Evolutionary conservation across 2,797 vertebrate species (phyloP).

Genomic region (Clarias laeviceps): DNA sequence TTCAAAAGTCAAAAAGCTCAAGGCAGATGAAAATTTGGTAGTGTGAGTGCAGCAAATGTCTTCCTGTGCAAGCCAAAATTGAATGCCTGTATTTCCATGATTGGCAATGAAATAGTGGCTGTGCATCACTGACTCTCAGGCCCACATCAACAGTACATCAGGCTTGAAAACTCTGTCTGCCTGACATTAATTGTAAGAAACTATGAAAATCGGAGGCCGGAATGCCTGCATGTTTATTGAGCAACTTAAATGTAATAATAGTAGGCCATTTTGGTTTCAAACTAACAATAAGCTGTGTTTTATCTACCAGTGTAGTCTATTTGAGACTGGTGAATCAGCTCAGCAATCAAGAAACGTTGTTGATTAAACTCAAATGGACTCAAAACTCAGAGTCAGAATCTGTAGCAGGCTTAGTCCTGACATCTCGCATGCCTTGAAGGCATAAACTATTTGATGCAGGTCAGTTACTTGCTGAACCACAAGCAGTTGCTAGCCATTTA

Average conservation of each 20-base stretch:
- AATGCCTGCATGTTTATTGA: background rate
- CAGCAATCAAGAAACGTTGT: no score
- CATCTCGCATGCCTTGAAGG: background rate
- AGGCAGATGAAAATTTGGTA: background rate
- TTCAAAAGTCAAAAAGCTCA: constrained; percentile 1
- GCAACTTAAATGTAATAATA: background rate
- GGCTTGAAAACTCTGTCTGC: background rate
- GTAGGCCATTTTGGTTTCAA: background rate
- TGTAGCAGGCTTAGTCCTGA: background rate
- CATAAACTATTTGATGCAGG: background rate
- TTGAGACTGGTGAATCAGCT: no score
- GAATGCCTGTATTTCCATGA: background rate
- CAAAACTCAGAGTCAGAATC: background rate
- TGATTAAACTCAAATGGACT: no score
- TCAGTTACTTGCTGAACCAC: background rate
- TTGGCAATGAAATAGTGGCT: constrained; percentile 15
- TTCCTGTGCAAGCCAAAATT: constrained; percentile 15
- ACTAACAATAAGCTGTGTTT: background rate
- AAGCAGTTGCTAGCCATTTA: constrained; percentile 16
- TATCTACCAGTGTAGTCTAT: background rate
- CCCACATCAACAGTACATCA: background rate
- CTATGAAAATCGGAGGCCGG: background rate
- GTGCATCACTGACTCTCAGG: constrained; percentile 7
- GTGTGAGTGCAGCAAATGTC: constrained; percentile 7
- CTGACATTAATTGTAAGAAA: background rate